Evolutionary conservation across 2,113 vertebrate species (phyloP), one percentile per base, ranked within the genome.

Genomic region (Eublepharis macularius): DNA sequence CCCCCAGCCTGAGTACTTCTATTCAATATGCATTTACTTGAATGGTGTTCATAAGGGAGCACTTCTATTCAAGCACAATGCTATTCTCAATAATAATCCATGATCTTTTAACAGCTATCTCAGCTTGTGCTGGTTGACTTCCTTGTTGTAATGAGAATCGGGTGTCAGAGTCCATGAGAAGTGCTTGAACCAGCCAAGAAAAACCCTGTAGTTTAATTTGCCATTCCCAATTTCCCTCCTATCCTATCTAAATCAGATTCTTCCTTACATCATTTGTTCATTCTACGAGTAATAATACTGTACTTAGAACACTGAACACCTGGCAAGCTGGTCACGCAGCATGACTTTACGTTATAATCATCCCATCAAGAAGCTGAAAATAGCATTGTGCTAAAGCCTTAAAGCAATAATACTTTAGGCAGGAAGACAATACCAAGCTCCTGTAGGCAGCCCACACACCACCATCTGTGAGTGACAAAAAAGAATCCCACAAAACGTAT

Each of bases 341-440:
- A 81, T 90, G 90, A 91, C 86, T 94, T 96, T 93, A 92, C 85
- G 87, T 95, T 95, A 88, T 94, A 96, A 95, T 96, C 94, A 95
- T 92, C 93, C 89, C 45, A 66, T 94, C 91, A 85, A 45, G 81
- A 70, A 94, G 91, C 94, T 87, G 90, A 95, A 95, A 96, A 96
- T 94, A 96, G 93, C 89, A 85, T 85, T 43, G 57, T 90, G 86
- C 88, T 86, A 85, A 89, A 92, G 83, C n/a, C 84, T 45, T 91
- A 51, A 60, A 94, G 91, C 41, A 24, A 75, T 81, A 51, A 93
- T 82, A 92, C 87, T 88, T 78, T 91, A 95, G 91, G 91, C 94
- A 95, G 94, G 60, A 90, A 95, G 92, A 95, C 92, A 96, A 96
- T 92, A 93, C 84, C 86, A 86, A 87, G 90, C 86, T 88, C 92